phyloP scores from a whole-genome alignment of 1,140 invertebrate species.

The Cryptotermes secundus region DNA sequence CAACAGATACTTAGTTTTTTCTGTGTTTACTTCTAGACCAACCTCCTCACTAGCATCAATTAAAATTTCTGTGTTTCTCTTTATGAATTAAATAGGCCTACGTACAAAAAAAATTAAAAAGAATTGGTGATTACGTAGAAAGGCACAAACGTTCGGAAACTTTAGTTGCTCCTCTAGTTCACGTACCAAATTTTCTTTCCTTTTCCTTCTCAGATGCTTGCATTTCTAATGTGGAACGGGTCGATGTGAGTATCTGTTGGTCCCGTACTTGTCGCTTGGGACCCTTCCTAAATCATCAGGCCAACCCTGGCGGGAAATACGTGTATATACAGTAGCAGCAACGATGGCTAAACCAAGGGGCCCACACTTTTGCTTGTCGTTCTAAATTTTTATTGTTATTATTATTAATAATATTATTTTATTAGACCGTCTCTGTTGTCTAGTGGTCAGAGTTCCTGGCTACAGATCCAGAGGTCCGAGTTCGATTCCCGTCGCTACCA shows the following conservation, averaged over 20 bases:
- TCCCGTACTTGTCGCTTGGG: neutral
- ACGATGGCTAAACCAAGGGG: neutral
- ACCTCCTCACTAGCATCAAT: too few relatives aligned
- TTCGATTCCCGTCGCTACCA: too few relatives aligned
- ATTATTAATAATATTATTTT: too few relatives aligned
- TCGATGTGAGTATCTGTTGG: neutral
- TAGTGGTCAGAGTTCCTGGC: too few relatives aligned
- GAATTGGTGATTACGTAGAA: neutral
- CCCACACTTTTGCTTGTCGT: neutral
- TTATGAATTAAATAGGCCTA: neutral
- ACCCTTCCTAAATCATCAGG: neutral
- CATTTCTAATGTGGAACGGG: neutral
- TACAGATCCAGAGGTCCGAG: too few relatives aligned
- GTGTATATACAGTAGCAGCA: neutral
- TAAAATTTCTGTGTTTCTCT: too few relatives aligned
- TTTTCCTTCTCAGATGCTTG: neutral
- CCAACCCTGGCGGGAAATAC: constrained; percentile 3
- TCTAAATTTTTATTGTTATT: too few relatives aligned
- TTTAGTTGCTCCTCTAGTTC: neutral
- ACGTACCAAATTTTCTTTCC: neutral
- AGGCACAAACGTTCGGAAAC: neutral
- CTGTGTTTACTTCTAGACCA: too few relatives aligned
- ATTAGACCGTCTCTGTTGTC: too few relatives aligned
- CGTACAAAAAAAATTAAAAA: neutral
- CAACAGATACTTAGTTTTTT: too few relatives aligned